Conservation (phyloP, 1,140 invertebrate genomes). For the Tetragonula clypearis region DNA sequence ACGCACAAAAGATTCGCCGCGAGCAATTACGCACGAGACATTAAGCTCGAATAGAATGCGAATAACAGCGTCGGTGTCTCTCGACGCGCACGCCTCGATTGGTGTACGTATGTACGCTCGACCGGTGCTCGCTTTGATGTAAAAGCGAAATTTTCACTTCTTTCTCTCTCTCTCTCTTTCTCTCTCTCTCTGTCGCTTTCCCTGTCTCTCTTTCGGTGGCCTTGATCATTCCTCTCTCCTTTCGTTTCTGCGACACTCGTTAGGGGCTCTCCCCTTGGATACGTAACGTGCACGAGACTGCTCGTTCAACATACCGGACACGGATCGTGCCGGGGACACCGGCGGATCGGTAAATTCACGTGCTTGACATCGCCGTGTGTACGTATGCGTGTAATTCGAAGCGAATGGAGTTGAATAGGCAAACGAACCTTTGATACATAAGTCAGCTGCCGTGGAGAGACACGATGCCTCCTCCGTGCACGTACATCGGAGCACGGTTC, state of each 20-base stretch:
- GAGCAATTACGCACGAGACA: slow-evolving; percentile 49
- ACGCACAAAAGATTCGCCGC: slow-evolving; percentile 39
- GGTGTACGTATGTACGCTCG: slow-evolving; percentile 9
- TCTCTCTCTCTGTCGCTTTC: too few relatives aligned
- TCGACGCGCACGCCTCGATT: slow-evolving; percentile 19
- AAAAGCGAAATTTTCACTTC: slow-evolving; percentile 45
- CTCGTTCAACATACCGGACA: neutral
- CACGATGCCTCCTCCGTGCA: too few relatives aligned
- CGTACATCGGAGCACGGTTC: neutral
- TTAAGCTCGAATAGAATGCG: slow-evolving; percentile 41
- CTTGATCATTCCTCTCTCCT: slow-evolving; percentile 39
- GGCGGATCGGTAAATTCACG: neutral
- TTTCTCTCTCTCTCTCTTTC: neutral
- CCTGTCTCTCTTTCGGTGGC: slow-evolving; percentile 5
- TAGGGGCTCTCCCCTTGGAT: neutral
- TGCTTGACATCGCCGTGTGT: neutral
- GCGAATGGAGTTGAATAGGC: neutral
- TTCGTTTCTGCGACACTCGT: slow-evolving; percentile 6
- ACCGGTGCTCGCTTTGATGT: slow-evolving; percentile 36
- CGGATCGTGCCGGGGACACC: neutral
- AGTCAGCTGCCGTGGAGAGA: neutral
- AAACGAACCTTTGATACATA: neutral
- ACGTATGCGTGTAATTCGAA: neutral
- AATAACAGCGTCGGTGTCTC: slow-evolving; percentile 9
- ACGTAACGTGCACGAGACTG: neutral